Evolutionary conservation across 2,888 invertebrate genomes (phyloP).

Genomic region (Macrosoma leucophasiata): DNA sequence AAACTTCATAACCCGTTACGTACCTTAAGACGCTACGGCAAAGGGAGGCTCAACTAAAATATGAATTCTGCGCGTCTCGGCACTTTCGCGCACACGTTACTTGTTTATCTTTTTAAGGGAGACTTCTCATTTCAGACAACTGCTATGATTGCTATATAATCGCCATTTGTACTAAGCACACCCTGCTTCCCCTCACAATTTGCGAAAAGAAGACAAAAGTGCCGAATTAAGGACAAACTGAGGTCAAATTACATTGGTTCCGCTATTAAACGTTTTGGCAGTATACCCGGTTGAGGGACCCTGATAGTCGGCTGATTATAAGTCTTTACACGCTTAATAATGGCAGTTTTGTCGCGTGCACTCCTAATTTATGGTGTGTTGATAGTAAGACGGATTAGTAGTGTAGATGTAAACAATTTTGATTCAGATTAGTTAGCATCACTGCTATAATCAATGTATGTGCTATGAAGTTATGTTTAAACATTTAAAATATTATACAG

Average conservation of each 20-base stretch:
- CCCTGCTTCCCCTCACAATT: conserved; percentile 25
- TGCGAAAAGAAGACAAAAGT: conserved; percentile 19
- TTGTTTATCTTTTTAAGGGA: conserved; percentile 73
- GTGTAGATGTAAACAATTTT: no score
- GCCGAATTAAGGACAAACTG: conserved; percentile 26
- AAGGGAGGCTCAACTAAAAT: conserved; percentile 62
- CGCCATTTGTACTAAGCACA: conserved; percentile 43
- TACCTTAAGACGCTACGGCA: conserved; percentile 33
- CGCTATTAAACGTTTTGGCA: conserved; percentile 43
- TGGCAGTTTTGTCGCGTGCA: no score
- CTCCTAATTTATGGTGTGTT: no score
- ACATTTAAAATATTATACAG: no score
- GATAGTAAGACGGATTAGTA: no score
- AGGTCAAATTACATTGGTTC: conserved; percentile 40
- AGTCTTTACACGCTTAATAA: no score
- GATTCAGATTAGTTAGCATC: no score
- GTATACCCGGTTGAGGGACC: no score
- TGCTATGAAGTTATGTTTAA: no score
- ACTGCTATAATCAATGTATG: no score
- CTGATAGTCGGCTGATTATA: no score
- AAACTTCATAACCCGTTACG: conserved; percentile 18
- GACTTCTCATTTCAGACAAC: conserved; percentile 69
- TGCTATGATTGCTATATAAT: conserved; percentile 70
- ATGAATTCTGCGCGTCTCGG: conserved; percentile 66
- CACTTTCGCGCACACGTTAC: conserved; percentile 71